Base-by-base conservation (phyloP, 2,113 vertebrate species). In the Genyomyrus donnyi region DNA sequence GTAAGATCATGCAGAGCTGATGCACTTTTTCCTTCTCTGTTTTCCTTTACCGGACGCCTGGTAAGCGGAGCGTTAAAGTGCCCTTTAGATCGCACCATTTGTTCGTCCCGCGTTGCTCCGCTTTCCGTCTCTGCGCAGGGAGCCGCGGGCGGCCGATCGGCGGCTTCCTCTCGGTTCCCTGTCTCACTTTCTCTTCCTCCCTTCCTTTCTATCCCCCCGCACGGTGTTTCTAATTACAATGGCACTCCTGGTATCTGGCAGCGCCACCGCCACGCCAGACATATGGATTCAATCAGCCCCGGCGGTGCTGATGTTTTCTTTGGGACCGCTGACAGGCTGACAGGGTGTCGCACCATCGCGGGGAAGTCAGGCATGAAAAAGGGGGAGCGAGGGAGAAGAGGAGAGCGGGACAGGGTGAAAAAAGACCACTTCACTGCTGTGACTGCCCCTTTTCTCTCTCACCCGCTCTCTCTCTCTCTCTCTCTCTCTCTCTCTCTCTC, bases 291-390 rank as follows among this genome's bases (percentile, higher is more conserved):
- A 95, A 97, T 97, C 96, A 96, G 94, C 93, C 88, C 91, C 91
- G 92, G 93, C 94, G 93, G 95, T 95, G 95, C 96, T 96, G 95
- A 95, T 95, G 95, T 95, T 95, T 93, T 96, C 95, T 95, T 94
- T 92, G 95, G 96, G 96, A 95, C 95, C 95, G 96, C 94, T 95
- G 97, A 97, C 96, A 96, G 95, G 92, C 95, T 96, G 96, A 97
- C 96, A 96, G 96, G 92, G 95, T 96, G 96, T 96, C 96, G 95
- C 93, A 94, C 91, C 95, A 95, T 95, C 95, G 95, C 94, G 92
- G 92, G 94, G 90, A 92, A 90, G 94, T 94, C 91, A 92, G 94
- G 89, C 92, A 91, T 91, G 89, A 92, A 94, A 94, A 92, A 93
- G 87, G 66, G 93, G 92, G 92, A 91, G 92, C 89, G 93, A 86